Percentiles rank a stretch among this genome's conserved stretches.
Conservation (phyloP, 2,888 invertebrate species). For the Agelastica alni region DNA sequence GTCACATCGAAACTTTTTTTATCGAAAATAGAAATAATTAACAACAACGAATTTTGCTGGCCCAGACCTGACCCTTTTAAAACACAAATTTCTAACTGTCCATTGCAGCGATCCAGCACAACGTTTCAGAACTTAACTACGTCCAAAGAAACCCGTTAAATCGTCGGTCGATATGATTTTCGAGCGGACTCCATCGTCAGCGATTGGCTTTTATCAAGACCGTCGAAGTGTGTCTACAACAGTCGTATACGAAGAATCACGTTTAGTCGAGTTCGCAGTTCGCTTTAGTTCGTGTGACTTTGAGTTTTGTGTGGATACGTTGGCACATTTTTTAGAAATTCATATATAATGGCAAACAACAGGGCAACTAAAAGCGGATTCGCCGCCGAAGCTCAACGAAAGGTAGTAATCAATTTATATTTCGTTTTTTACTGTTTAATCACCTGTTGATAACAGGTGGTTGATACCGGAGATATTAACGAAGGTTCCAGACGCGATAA, state of each 20-base stretch:
- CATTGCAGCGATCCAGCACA: too few species aligned
- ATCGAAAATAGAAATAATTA: too few species aligned
- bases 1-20: too few species aligned
- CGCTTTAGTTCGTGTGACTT: conserved; percentile 26
- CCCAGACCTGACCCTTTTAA: too few species aligned
- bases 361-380: conserved; percentile 91
- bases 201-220: conserved; percentile 1
- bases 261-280: conserved; percentile 30
- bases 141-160: too few species aligned
- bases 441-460: conserved; percentile 22
- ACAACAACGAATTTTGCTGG: too few species aligned
- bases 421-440: not conserved
- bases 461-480: too few species aligned
- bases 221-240: conserved; percentile 1
- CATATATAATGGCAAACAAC: conserved; percentile 73
- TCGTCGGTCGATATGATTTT: too few species aligned
- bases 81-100: too few species aligned
- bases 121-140: too few species aligned
- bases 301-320: conserved; percentile 25
- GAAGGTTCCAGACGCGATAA: too few species aligned
- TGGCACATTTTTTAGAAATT: conserved; percentile 11
- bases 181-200: not conserved
- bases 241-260: conserved; percentile 1
- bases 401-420: conserved; percentile 65
- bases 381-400: conserved; percentile 93